phyloP scores from a whole-genome alignment of 2,888 invertebrate genomes.

The Phalera bucephala region DNA sequence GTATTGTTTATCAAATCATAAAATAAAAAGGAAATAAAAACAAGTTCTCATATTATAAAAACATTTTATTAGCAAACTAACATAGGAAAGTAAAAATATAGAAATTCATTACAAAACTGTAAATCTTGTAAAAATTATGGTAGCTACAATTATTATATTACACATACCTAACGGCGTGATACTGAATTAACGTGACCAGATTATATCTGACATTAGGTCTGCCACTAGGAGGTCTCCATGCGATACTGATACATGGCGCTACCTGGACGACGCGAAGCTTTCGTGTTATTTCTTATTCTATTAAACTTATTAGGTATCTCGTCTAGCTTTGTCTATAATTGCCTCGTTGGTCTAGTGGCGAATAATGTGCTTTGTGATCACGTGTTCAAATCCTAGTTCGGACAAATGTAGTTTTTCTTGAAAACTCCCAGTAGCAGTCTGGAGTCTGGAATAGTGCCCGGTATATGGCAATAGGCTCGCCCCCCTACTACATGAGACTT shows the following conservation, averaged over 20 bases:
- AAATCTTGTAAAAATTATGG: slow-evolving; percentile 73
- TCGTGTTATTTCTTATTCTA: background rate
- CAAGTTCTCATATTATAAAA: slow-evolving; percentile 40
- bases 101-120: slow-evolving; percentile 79
- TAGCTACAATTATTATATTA: slow-evolving; percentile 63
- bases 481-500: no score
- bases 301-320: background rate
- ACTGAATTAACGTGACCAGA: slow-evolving; percentile 54
- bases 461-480: no score
- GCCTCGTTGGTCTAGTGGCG: no score
- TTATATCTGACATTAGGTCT: slow-evolving; percentile 39
- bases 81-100: slow-evolving; percentile 83
- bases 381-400: no score
- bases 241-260: slow-evolving; percentile 9
- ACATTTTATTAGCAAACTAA: slow-evolving; percentile 83
- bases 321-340: no score
- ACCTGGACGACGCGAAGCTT: no score
- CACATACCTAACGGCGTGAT: slow-evolving; percentile 52
- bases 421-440: no score
- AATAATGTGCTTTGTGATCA: no score
- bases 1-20: no score
- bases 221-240: slow-evolving; percentile 15
- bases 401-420: no score
- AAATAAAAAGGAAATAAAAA: no score
- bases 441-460: no score